These are phyloP conservation scores for Oryzias celebensis DNA, from an alignment of 2,113 vertebrate genomes.

Conservation along the genomic window DNA sequence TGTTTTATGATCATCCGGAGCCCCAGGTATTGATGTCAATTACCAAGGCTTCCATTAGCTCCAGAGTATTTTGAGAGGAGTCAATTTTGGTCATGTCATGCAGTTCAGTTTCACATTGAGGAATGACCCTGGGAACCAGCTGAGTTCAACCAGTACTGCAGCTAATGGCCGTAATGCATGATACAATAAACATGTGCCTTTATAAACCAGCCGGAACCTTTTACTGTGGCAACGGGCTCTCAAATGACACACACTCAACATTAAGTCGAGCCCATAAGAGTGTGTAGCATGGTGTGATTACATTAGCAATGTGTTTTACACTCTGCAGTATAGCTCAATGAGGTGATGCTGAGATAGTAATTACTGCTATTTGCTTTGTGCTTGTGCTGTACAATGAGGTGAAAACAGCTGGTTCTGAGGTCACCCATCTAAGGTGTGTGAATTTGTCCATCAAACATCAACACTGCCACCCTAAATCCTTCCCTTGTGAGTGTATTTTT, in stretches of 20 bases:
- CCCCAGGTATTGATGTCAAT: conserved; percentile 67
- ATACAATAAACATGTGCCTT: conserved; percentile 68
- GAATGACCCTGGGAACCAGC: conserved; percentile 58
- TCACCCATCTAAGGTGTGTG: conserved; percentile 55
- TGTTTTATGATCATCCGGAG: conserved; percentile 16
- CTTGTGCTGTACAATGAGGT: conserved; percentile 45
- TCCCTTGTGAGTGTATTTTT: conserved; percentile 11
- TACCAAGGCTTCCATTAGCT: conserved; percentile 64
- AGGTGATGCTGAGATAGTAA: conserved; percentile 60
- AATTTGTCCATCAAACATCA: conserved; percentile 27
- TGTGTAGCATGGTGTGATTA: conserved; percentile 63
- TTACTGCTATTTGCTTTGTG: conserved; percentile 60
- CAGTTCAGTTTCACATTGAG: conserved; percentile 67
- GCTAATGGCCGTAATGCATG: conserved; percentile 67
- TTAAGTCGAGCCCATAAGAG: conserved; percentile 57
- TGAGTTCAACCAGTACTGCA: conserved; percentile 47
- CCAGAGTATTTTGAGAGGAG: conserved; percentile 59
- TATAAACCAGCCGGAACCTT: conserved; percentile 67
- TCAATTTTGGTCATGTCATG: conserved; percentile 62
- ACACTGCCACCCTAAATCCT: conserved; percentile 36
- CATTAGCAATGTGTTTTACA: conserved; percentile 68
- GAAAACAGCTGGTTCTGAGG: conserved; percentile 64
- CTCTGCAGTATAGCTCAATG: conserved; percentile 58
- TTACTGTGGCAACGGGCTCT: conserved; percentile 61
- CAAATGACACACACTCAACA: conserved; percentile 68